Base-by-base conservation (phyloP, 2,797 vertebrate species). In the Pempheris klunzingeri region DNA sequence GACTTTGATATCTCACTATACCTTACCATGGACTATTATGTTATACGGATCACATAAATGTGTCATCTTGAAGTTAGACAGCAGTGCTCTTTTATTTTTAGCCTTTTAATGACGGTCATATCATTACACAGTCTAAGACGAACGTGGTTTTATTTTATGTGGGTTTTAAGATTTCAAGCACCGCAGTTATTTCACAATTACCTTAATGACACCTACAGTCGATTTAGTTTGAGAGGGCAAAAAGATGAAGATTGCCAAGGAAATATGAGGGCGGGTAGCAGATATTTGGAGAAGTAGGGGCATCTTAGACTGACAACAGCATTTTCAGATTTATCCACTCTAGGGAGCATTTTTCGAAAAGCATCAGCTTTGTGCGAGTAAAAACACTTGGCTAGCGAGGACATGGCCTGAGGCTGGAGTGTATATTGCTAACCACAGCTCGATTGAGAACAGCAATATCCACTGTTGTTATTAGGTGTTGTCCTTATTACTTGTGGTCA, bases 391-490 rank as follows among this genome's bases (percentile, higher is more conserved):
- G 34, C 39, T 24, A 32, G 38, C 80, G 73, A 69, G 46, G 57
- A 77, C 68, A 74, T 80, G 65, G 78, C 81, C 74, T 28, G n/a
- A 82, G 82, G 82, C 78, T 65, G 46, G 47, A 78, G 62, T 34
- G 59, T 71, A 74, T 79, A 81, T 74, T 75, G 66, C 77, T 78
- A 81, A 82, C 80, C 81, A 72, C 61, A 76, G 50, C 75, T 77
- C 72, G 72, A 86, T 86, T 63, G 78, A 78, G 57, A 83, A 73
- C 54, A 78, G 77, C 81, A 85, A 84, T 81, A 62, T 88, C 73
- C 62, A 58, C 57, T 81, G 61, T 74, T 80, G 74, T 84, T 82
- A 82, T 78, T 86, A 76, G 69, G 58, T 71, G 64, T 83, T 79
- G 71, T 83, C 64, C 70, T 74, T 53, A 83, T 66, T 81, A 79